Percentiles rank a stretch among this genome's conserved stretches.
Conservation (phyloP, 37 sponge, comb jelly and placozoan species). For the Oscarella lobularis region DNA sequence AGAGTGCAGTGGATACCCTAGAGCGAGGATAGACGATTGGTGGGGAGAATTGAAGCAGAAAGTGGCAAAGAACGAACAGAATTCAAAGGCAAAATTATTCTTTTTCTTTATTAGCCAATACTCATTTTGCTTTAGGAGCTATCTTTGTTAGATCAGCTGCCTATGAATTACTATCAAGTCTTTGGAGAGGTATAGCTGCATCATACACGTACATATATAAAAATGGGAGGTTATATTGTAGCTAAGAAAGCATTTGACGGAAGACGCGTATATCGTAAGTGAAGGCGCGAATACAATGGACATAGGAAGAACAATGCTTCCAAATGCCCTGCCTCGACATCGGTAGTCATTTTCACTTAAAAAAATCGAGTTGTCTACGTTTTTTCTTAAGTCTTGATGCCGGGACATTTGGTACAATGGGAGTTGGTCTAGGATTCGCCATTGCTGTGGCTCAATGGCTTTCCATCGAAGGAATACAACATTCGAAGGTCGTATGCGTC, state of each 20-base stretch:
- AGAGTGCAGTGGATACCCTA: not conserved
- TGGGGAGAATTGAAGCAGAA: conserved; percentile 48
- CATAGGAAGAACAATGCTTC: conserved; percentile 71
- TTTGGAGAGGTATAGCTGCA: conserved; percentile 32
- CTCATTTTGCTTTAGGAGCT: conserved; percentile 17
- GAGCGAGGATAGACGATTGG: conserved; percentile 15
- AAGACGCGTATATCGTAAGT: conserved; percentile 34
- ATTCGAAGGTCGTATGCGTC: conserved; percentile 37
- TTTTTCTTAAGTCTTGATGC: conserved; percentile 67
- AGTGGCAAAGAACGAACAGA: conserved; percentile 22
- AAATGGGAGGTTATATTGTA: not conserved
- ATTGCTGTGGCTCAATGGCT: conserved; percentile 55
- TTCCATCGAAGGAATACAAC: not conserved
- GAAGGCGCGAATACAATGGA: conserved; percentile 92
- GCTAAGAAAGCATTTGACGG: not conserved
- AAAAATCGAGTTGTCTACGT: not conserved
- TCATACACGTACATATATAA: not conserved
- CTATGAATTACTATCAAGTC: conserved; percentile 86
- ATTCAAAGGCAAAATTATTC: not conserved
- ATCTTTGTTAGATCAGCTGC: conserved; percentile 24
- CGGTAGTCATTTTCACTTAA: conserved; percentile 19
- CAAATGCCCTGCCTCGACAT: conserved; percentile 38
- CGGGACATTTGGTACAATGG: conserved; percentile 92
- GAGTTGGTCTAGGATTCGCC: conserved; percentile 81
- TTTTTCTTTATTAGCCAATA: too few species aligned